Evolutionary conservation across 2,797 vertebrate genomes (phyloP).

Genomic region (Thripadectes ignobilis): DNA sequence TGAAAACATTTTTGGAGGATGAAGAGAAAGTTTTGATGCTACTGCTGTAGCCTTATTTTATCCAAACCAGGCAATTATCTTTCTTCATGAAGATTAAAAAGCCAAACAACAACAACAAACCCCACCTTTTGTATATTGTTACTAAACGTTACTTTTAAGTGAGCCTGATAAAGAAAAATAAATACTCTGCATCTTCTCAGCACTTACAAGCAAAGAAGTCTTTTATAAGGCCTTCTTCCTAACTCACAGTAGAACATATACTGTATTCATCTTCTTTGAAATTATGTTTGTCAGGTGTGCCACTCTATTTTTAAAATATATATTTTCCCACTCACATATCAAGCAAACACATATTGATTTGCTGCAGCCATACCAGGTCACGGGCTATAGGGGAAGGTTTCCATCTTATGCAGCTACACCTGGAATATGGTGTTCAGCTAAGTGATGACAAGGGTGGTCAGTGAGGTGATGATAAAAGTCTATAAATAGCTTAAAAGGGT

Average conservation of each 20-base stretch:
- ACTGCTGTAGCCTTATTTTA: slow-evolving; percentile 19
- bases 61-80: background rate
- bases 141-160: background rate
- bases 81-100: background rate
- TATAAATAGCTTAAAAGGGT: slow-evolving; percentile 56
- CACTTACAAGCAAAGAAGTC: background rate
- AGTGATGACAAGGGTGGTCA: slow-evolving; percentile 52
- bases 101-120: background rate
- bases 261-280: background rate
- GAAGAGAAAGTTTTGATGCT: slow-evolving; percentile 49
- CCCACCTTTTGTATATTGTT: background rate
- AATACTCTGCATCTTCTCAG: background rate
- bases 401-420: background rate
- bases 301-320: background rate
- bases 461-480: slow-evolving; percentile 40
- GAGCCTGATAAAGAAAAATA: background rate
- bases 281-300: background rate
- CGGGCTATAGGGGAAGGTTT: background rate
- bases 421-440: slow-evolving; percentile 34
- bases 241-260: background rate
- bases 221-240: background rate
- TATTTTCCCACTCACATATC: background rate
- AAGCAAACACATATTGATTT: background rate
- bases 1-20: slow-evolving; percentile 24
- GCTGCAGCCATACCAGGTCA: background rate